Conservation (phyloP, 2,888 invertebrate species). For the Camponotus fellah region DNA sequence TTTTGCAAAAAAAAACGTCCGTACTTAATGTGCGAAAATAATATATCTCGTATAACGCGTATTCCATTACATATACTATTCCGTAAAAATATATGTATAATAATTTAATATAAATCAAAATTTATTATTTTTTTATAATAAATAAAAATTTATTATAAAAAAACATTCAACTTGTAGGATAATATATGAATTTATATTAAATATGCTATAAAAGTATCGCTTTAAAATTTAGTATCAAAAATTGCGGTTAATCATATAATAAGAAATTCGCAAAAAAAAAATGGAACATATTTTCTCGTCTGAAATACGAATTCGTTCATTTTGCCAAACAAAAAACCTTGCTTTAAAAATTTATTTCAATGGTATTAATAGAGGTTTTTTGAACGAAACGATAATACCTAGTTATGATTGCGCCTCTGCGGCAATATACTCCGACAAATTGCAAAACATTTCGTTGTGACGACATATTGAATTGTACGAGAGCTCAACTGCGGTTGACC, state of each 20-base stretch:
- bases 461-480: neutral
- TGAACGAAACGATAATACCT: neutral
- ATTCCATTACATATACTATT: too few species aligned
- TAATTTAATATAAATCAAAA: too few species aligned
- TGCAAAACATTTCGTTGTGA: neutral
- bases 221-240: neutral
- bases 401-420: neutral
- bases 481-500: neutral
- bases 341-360: neutral
- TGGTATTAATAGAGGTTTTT: neutral
- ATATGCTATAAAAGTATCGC: too few species aligned
- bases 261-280: neutral
- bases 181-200: too few species aligned
- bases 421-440: neutral
- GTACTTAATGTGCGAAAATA: neutral
- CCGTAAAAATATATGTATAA: too few species aligned
- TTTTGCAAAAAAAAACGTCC: neutral
- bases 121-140: too few species aligned
- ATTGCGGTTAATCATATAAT: neutral
- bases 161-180: too few species aligned
- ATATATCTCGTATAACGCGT: too few species aligned
- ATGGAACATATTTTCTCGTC: neutral
- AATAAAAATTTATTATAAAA: too few species aligned
- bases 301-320: neutral
- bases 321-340: neutral